These are phyloP conservation scores for Oscheius sp. DNA, from an alignment of 2,888 invertebrate species.

Conservation along the genomic window DNA sequence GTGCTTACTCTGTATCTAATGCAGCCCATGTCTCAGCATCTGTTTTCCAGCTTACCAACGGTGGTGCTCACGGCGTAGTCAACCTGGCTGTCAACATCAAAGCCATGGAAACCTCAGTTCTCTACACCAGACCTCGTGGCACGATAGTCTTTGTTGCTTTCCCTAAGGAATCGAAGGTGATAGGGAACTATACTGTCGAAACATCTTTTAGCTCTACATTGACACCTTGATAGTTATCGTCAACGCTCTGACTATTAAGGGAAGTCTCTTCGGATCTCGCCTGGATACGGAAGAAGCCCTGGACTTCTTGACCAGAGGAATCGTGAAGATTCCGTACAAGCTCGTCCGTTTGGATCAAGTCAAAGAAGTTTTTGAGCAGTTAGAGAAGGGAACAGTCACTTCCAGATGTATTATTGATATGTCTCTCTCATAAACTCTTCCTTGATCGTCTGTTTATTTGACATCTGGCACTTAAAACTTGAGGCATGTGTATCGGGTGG, in stretches of 20 bases:
- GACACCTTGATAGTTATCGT: conserved; percentile 51
- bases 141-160: conserved; percentile 56
- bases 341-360: conserved; percentile 48
- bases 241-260: conserved; percentile 53
- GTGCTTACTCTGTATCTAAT: not conserved
- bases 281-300: conserved; percentile 56
- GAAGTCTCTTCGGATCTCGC: conserved; percentile 52
- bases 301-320: conserved; percentile 53
- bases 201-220: conserved; percentile 39
- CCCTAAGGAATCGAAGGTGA: conserved; percentile 49
- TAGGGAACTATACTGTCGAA: not conserved
- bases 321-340: conserved; percentile 54
- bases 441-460: not conserved
- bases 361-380: conserved; percentile 40
- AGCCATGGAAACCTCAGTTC: conserved; percentile 51
- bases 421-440: conserved; percentile 38
- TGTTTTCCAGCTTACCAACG: conserved; percentile 45
- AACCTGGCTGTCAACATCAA: conserved; percentile 50
- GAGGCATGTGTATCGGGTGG: too few species aligned
- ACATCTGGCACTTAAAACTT: too few species aligned
- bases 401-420: conserved; percentile 46
- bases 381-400: conserved; percentile 45
- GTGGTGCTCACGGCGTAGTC: conserved; percentile 59
- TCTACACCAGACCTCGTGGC: conserved; percentile 55
- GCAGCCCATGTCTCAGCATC: conserved; percentile 1